These are phyloP conservation scores for Kradibia gibbosae DNA, from an alignment of 1,140 invertebrate species.

Conservation along the genomic window DNA sequence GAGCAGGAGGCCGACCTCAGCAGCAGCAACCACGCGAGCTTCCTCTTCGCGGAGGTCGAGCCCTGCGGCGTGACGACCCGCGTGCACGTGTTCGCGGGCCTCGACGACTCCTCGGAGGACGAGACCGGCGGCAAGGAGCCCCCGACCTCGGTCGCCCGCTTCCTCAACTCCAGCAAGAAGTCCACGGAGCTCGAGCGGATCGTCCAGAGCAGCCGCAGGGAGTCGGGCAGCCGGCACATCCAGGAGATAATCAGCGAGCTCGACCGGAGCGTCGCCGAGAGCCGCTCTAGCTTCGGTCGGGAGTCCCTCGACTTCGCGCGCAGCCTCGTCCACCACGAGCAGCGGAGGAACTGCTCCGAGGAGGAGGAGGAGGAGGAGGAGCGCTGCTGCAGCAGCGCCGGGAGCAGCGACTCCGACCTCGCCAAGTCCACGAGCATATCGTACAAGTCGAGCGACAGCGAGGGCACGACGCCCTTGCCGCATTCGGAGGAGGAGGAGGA, in stretches of 20 bases:
- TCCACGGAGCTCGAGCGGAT: constrained; percentile 15
- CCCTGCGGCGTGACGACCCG: constrained; percentile 12
- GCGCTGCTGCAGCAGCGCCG: not conserved
- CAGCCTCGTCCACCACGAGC: not conserved
- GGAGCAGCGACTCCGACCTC: constrained; percentile 25
- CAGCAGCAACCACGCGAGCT: constrained; percentile 13
- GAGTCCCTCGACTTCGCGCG: constrained; percentile 6
- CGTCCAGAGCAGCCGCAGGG: not conserved
- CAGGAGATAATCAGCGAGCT: constrained; percentile 40
- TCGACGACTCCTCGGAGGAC: not conserved
- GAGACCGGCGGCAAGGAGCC: not conserved
- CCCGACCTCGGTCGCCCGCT: not conserved
- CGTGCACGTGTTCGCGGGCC: not conserved
- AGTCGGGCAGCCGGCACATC: constrained; percentile 1
- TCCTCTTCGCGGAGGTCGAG: constrained; percentile 27
- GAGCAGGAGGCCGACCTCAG: not conserved
- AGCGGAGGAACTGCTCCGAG: no score
- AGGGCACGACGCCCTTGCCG: not conserved
- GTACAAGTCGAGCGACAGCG: constrained; percentile 25
- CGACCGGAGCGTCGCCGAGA: not conserved
- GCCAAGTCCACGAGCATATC: constrained; percentile 37
- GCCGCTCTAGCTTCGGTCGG: not conserved
- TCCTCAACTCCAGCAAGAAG: constrained; percentile 22
- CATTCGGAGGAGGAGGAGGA: not conserved
- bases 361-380: not conserved